Conservation (phyloP, 2,888 invertebrate species). For the Vanessa cardui region DNA sequence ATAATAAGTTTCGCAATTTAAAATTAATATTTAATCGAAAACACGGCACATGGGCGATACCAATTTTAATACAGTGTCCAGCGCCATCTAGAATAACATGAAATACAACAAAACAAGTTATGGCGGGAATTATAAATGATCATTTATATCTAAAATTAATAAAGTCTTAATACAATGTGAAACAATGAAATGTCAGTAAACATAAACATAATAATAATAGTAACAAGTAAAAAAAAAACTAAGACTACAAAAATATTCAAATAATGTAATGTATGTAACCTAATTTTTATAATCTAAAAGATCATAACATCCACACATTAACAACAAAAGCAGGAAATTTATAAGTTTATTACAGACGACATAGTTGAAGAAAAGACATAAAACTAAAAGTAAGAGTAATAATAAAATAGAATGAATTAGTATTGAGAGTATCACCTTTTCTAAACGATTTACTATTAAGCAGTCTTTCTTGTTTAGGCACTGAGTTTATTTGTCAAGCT, state of each 20-base stretch:
- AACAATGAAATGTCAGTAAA: slow-evolving; percentile 7
- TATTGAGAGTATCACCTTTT: slow-evolving; percentile 1
- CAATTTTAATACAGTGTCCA: slow-evolving; percentile 55
- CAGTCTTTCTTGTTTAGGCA: slow-evolving; percentile 4
- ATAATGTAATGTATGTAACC: background rate
- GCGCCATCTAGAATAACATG: slow-evolving; percentile 57
- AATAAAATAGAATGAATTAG: background rate
- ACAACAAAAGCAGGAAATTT: background rate
- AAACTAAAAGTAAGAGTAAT: slow-evolving; percentile 1
- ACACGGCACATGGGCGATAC: slow-evolving; percentile 71
- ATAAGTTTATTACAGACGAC: background rate
- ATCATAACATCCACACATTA: slow-evolving; percentile 1
- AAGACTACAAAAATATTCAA: slow-evolving; percentile 1
- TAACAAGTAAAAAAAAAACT: background rate
- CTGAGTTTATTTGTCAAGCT: slow-evolving; percentile 1
- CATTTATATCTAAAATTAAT: slow-evolving; percentile 18
- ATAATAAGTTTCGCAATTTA: slow-evolving; percentile 46
- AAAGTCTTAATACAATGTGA: slow-evolving; percentile 37
- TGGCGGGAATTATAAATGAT: slow-evolving; percentile 50
- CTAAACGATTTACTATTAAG: background rate
- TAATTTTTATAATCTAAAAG: background rate
- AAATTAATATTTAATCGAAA: slow-evolving; percentile 49
- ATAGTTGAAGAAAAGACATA: background rate
- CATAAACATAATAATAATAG: too few relatives aligned
- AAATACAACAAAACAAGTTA: slow-evolving; percentile 23